A percentile compares a stretch with the other conserved stretches of the same genome.
phyloP scores from a whole-genome alignment of 2,797 vertebrate species.

The Synaphobranchus kaupii region DNA sequence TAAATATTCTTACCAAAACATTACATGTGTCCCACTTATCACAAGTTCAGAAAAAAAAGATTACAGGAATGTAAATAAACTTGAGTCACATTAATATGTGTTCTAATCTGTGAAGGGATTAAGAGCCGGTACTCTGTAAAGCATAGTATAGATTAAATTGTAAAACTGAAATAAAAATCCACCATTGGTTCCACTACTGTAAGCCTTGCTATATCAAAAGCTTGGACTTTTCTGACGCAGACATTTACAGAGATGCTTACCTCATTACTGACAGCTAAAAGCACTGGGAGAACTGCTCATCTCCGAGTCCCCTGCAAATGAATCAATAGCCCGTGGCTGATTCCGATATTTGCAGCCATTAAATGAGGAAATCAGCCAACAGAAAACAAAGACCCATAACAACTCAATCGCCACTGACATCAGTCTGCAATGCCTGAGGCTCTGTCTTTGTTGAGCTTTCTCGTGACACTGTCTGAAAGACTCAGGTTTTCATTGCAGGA shows the following conservation, averaged over 20 bases:
- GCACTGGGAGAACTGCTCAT: background rate
- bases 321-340: constrained; percentile 43
- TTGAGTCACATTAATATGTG: constrained; percentile 39
- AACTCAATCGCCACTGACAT: constrained; percentile 33
- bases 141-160: constrained; percentile 21
- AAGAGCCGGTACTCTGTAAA: constrained; percentile 39
- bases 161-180: constrained; percentile 9
- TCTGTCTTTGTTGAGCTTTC: constrained; percentile 39
- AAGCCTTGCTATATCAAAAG: constrained; percentile 5
- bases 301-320: constrained; percentile 28
- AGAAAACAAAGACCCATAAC: constrained; percentile 40
- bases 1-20: constrained; percentile 27
- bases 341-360: constrained; percentile 37
- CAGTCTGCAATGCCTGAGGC: constrained; percentile 39
- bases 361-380: constrained; percentile 31
- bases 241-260: constrained; percentile 17
- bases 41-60: constrained; percentile 40
- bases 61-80: constrained; percentile 50
- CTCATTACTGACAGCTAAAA: constrained; percentile 29
- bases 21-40: constrained; percentile 17
- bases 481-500: constrained; percentile 25
- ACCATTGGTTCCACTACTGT: background rate
- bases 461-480: constrained; percentile 22
- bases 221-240: background rate
- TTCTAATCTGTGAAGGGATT: constrained; percentile 50